phyloP scores from a whole-genome alignment of 2,797 vertebrate species.

The Zenarchopterus dispar region DNA sequence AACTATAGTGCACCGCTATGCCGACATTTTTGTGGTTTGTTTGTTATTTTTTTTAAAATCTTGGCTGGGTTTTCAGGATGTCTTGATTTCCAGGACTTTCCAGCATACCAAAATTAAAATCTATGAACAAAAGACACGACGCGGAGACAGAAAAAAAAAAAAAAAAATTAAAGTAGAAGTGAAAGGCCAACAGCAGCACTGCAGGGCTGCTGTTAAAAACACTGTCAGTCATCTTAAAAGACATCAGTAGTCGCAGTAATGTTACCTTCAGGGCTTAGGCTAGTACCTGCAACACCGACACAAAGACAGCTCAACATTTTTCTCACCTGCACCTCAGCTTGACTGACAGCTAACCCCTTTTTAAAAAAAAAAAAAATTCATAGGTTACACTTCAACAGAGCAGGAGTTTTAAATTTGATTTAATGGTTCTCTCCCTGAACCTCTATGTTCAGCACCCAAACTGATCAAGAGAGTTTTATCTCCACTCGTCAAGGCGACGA shows the following conservation, averaged over 20 bases:
- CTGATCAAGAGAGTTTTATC: conserved; percentile 49
- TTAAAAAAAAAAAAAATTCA: conserved; percentile 24
- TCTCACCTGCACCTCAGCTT: conserved; percentile 49
- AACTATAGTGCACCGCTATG: conserved; percentile 6
- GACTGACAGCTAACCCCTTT: conserved; percentile 48
- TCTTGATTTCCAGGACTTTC: conserved; percentile 45
- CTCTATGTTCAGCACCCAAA: conserved; percentile 34
- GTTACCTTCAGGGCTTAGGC: conserved; percentile 59
- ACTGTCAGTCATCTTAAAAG: conserved; percentile 47
- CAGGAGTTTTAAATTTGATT: conserved; percentile 14
- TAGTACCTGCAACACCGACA: conserved; percentile 54
- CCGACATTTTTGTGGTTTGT: conserved; percentile 27
- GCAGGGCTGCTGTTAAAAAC: conserved; percentile 65
- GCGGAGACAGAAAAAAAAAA: neutral
- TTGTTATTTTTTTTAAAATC: conserved; percentile 9
- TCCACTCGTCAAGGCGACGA: conserved; percentile 46
- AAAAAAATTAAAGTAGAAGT: conserved; percentile 1
- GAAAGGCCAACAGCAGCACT: conserved; percentile 30
- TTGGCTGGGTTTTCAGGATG: conserved; percentile 3
- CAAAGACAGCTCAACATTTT: conserved; percentile 51
- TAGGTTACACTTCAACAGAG: conserved; percentile 22
- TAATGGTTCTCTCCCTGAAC: conserved; percentile 9
- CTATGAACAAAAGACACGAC: conserved; percentile 9
- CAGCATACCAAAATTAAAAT: conserved; percentile 18
- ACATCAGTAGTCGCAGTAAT: conserved; percentile 43